Conservation (phyloP, 2,797 vertebrate genomes). For the Heteromormyrus szaboi region DNA sequence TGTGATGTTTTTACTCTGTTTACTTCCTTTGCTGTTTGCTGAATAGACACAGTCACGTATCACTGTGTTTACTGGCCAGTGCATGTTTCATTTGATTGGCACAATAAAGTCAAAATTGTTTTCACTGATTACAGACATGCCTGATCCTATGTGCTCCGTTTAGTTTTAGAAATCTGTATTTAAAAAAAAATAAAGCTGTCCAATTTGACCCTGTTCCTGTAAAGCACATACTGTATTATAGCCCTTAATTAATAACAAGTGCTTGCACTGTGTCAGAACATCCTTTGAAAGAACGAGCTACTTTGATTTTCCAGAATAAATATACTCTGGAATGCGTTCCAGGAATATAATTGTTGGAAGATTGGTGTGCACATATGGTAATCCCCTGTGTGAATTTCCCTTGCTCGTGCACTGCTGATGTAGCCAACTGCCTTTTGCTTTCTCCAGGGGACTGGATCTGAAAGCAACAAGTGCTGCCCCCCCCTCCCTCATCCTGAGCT, state of each 20-base stretch:
- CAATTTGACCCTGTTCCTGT: neutral
- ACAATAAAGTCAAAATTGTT: neutral
- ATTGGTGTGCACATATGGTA: neutral
- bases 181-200: neutral
- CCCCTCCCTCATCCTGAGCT: neutral
- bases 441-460: neutral
- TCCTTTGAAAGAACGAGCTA: neutral
- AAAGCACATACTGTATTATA: slow-evolving; percentile 1
- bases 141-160: neutral
- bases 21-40: neutral
- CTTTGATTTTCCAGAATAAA: slow-evolving; percentile 10
- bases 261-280: slow-evolving; percentile 7
- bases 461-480: neutral
- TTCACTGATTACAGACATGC: neutral
- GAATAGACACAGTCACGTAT: neutral
- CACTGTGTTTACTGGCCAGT: neutral
- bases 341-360: slow-evolving; percentile 5
- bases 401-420: neutral
- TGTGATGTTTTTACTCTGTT: neutral
- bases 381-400: neutral
- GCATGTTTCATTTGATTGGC: neutral
- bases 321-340: neutral
- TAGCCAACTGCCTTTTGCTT: neutral
- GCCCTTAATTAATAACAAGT: slow-evolving; percentile 6
- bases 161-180: slow-evolving; percentile 1